Evolutionary conservation across 2,113 vertebrate species (phyloP).

Genomic region (Stegastes partitus): DNA sequence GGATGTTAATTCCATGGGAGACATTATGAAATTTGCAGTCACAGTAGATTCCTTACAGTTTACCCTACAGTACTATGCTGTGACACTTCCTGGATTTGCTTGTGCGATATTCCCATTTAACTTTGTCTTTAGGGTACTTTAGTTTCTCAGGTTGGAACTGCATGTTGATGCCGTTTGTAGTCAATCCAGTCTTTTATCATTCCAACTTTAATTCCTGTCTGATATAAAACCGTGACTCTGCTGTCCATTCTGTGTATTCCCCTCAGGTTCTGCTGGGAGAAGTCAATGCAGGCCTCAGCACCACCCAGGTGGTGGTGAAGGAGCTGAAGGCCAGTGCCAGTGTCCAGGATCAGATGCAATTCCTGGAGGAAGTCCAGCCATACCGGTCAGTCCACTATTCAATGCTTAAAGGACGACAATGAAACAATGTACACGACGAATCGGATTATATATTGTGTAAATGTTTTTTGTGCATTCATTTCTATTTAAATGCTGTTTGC

Average conservation of each 20-base stretch:
- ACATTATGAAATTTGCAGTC: constrained; percentile 37
- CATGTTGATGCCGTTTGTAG: not conserved
- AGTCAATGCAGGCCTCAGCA: constrained; percentile 90
- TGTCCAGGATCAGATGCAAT: constrained; percentile 95
- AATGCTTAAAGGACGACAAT: not conserved
- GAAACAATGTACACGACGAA: not conserved
- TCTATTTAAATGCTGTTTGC: constrained; percentile 15
- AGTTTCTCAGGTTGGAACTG: not conserved
- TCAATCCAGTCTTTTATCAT: not conserved
- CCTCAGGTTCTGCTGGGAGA: constrained; percentile 94
- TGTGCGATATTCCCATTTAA: not conserved
- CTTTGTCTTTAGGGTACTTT: not conserved
- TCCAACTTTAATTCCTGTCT: not conserved
- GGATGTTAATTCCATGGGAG: constrained; percentile 29
- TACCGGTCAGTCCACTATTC: constrained; percentile 86
- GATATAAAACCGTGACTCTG: not conserved
- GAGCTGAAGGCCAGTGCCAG: constrained; percentile 95
- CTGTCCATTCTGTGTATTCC: not conserved
- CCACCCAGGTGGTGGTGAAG: constrained; percentile 95
- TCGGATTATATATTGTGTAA: not conserved
- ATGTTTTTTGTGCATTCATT: not conserved
- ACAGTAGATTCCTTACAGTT: constrained; percentile 47
- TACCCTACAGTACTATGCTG: constrained; percentile 2
- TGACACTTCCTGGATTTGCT: constrained; percentile 9
- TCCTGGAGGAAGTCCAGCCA: constrained; percentile 94